Evolutionary conservation across 2,888 invertebrate species (phyloP).

Genomic region (Patella depressa): DNA sequence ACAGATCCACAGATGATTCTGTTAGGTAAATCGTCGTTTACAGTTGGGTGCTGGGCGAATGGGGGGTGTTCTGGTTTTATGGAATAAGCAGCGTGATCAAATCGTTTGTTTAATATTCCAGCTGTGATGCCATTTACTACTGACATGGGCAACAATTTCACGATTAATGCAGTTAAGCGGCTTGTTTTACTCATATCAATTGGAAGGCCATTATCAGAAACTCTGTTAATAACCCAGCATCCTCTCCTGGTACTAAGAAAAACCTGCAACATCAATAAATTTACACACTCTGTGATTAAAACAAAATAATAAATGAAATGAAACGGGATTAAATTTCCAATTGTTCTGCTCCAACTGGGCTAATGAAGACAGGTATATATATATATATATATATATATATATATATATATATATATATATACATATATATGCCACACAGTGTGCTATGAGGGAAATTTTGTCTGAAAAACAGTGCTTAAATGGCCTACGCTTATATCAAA

Average conservation of each 20-base stretch:
- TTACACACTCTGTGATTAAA: no score
- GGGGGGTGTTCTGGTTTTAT: conserved; percentile 67
- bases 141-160: conserved; percentile 30
- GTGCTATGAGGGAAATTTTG: no score
- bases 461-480: no score
- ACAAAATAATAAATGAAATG: no score
- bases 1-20: conserved; percentile 67
- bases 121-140: conserved; percentile 24
- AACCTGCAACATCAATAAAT: conserved; percentile 54
- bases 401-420: no score
- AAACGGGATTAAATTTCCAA: no score
- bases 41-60: conserved; percentile 60
- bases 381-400: no score
- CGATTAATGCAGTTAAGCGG: conserved; percentile 29
- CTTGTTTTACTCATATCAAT: conserved; percentile 49
- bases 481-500: no score
- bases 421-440: no score
- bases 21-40: conserved; percentile 71
- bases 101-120: conserved; percentile 53
- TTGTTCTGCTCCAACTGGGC: no score
- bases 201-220: conserved; percentile 59
- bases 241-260: conserved; percentile 72
- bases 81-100: conserved; percentile 70
- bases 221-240: conserved; percentile 70
- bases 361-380: no score